A percentile compares a stretch with the other conserved stretches of the same genome.
Evolutionary conservation across 2,888 invertebrate species (phyloP).

Genomic region (Euplagia quadripunctaria): DNA sequence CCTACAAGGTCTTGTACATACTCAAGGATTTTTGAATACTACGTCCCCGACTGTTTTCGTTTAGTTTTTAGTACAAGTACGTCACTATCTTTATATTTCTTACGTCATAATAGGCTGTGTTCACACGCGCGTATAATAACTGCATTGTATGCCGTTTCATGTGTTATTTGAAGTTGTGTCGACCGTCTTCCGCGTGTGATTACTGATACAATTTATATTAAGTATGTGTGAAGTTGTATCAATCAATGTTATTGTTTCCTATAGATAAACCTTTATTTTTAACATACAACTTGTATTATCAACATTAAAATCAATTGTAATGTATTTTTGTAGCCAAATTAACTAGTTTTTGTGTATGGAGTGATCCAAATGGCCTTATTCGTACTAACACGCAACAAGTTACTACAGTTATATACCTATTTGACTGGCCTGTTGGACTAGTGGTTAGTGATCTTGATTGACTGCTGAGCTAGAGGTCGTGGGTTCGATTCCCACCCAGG

Average conservation of each 20-base stretch:
- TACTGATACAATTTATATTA: conserved; percentile 10
- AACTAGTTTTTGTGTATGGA: no score
- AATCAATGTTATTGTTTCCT: conserved; percentile 3
- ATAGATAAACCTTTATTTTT: not conserved
- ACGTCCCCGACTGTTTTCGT: no score
- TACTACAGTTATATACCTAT: no score
- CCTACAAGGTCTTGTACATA: no score
- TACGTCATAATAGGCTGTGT: conserved; percentile 22
- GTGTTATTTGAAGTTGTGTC: conserved; percentile 15
- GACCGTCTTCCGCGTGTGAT: conserved; percentile 12
- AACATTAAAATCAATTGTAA: not conserved
- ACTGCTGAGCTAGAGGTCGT: no score
- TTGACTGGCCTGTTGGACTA: no score
- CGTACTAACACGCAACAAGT: no score
- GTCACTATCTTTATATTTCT: conserved; percentile 2
- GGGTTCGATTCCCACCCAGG: no score
- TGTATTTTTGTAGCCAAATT: no score
- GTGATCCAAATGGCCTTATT: no score
- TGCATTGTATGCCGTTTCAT: conserved; percentile 9
- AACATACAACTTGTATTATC: not conserved
- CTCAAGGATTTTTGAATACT: no score
- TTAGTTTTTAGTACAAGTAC: conserved; percentile 9
- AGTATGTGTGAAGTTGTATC: conserved; percentile 1
- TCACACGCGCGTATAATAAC: conserved; percentile 24
- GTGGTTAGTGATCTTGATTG: no score